phyloP scores from a whole-genome alignment of 2,797 vertebrate genomes.

The Hemitrygon akajei region DNA sequence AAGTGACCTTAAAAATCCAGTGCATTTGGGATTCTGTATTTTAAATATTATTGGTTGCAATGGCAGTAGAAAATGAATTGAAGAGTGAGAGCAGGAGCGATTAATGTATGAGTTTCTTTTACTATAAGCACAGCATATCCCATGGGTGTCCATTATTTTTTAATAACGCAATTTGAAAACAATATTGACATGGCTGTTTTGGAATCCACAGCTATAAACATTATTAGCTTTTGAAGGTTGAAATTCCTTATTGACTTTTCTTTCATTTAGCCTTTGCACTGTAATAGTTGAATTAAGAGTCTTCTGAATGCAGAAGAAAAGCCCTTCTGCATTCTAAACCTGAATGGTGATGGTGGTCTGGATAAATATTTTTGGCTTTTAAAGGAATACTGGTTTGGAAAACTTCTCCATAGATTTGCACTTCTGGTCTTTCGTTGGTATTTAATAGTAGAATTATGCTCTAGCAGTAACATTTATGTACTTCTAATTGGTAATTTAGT shows the following conservation, averaged over 20 bases:
- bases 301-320: background rate
- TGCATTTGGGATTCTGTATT: background rate
- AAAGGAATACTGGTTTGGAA: background rate
- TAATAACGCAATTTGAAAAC: background rate
- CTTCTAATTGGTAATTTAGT: background rate
- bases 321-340: background rate
- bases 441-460: background rate
- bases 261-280: conserved; percentile 1
- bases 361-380: background rate
- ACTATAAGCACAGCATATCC: background rate
- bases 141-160: background rate
- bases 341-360: background rate
- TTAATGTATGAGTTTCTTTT: background rate
- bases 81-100: background rate
- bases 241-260: background rate
- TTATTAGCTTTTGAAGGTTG: background rate
- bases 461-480: background rate
- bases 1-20: conserved; percentile 23
- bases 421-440: background rate
- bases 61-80: background rate
- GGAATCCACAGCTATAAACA: conserved; percentile 14
- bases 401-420: background rate
- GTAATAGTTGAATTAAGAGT: background rate
- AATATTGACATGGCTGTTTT: background rate
- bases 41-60: background rate